These are phyloP conservation scores for Atherix ibis DNA, from an alignment of 2,888 invertebrate genomes.

Conservation along the genomic window DNA sequence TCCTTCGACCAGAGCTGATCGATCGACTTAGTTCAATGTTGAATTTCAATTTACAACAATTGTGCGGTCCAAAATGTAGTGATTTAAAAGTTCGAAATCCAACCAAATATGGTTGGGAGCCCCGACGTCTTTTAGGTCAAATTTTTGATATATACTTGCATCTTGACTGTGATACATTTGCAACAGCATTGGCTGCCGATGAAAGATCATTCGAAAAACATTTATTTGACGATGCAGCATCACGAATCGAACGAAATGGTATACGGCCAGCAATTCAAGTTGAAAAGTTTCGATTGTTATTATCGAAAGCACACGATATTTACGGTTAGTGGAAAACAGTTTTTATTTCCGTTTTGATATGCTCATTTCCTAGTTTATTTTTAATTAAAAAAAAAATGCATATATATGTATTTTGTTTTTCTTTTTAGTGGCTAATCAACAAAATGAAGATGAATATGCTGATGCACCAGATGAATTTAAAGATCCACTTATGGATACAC, in stretches of 20 bases:
- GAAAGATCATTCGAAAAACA: constrained; percentile 93
- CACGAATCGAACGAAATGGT: constrained; percentile 59
- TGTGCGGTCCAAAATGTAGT: constrained; percentile 93
- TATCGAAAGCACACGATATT: constrained; percentile 62
- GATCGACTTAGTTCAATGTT: constrained; percentile 94
- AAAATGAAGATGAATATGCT: constrained; percentile 80
- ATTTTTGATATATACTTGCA: constrained; percentile 95
- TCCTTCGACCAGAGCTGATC: constrained; percentile 82
- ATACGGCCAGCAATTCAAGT: constrained; percentile 78
- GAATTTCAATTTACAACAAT: constrained; percentile 91
- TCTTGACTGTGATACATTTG: constrained; percentile 81
- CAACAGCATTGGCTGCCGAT: constrained; percentile 84
- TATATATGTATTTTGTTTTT: constrained; percentile 6
- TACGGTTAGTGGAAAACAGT: constrained; percentile 32
- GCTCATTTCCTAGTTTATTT: not conserved
- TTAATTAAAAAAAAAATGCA: not conserved
- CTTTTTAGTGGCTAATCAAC: constrained; percentile 54
- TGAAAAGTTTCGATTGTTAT: constrained; percentile 65
- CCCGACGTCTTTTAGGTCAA: constrained; percentile 75
- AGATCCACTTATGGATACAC: constrained; percentile 93
- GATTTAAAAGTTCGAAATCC: constrained; percentile 83
- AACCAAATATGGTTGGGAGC: constrained; percentile 96
- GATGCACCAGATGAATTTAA: constrained; percentile 94
- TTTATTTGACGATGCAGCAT: constrained; percentile 80
- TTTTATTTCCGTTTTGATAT: not conserved